Evolutionary conservation across 2,888 invertebrate species (phyloP).

Genomic region (Trichogramma dendrolimi): DNA sequence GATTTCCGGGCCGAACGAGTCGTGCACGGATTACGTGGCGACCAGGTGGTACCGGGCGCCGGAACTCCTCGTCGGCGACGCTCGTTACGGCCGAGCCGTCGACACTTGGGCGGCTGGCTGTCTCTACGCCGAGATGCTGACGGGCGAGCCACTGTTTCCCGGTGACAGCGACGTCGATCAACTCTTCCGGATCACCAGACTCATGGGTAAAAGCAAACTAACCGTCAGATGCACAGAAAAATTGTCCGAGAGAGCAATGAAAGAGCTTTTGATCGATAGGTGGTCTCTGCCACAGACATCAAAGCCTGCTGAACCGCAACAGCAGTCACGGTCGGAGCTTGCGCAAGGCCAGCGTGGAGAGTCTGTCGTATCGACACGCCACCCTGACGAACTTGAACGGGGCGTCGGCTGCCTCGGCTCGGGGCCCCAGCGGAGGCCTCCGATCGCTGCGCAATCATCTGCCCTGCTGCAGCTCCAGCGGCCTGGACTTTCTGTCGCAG

Average conservation of each 20-base stretch:
- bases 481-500: slow-evolving; percentile 57
- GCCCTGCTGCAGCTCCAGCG: slow-evolving; percentile 49
- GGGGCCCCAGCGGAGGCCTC: slow-evolving; percentile 35
- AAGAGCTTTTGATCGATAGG: slow-evolving; percentile 22
- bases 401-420: slow-evolving; percentile 31
- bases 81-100: slow-evolving; percentile 68
- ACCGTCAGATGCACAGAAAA: background rate
- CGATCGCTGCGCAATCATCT: slow-evolving; percentile 47
- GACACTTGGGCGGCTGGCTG: slow-evolving; percentile 89
- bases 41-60: slow-evolving; percentile 88
- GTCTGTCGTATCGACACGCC: slow-evolving; percentile 18
- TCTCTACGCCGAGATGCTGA: slow-evolving; percentile 79
- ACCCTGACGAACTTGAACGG: background rate
- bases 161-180: slow-evolving; percentile 90
- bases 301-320: slow-evolving; percentile 35
- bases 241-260: background rate
- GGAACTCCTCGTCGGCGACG: slow-evolving; percentile 78
- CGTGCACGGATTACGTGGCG: slow-evolving; percentile 85
- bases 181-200: slow-evolving; percentile 74
- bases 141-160: slow-evolving; percentile 80
- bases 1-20: slow-evolving; percentile 68
- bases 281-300: slow-evolving; percentile 40
- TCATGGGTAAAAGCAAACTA: slow-evolving; percentile 58
- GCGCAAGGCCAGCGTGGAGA: slow-evolving; percentile 39
- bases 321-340: slow-evolving; percentile 41